A percentile compares a stretch with the other conserved stretches of the same genome.
These are phyloP conservation scores for Mionectes macconnelli DNA, from an alignment of 2,113 vertebrate genomes.

Conservation along the genomic window DNA sequence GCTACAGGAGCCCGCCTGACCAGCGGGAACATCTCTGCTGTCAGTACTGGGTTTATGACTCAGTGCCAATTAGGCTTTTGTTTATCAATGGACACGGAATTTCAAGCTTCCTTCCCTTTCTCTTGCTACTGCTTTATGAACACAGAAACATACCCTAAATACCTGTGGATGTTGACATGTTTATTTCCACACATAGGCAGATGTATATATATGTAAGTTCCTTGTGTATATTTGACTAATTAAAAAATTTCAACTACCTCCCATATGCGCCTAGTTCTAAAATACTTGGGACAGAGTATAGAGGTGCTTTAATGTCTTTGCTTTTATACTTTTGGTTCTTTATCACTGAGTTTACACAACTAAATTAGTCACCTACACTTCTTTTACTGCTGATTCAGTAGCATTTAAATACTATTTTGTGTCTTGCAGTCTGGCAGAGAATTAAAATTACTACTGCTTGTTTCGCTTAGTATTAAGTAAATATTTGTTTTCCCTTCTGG, in stretches of 20 bases:
- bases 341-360: background rate
- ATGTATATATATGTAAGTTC: background rate
- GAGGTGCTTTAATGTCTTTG: background rate
- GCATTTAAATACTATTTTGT: background rate
- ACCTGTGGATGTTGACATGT: fast-evolving
- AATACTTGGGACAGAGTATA: background rate
- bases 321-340: background rate
- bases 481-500: background rate
- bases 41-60: background rate
- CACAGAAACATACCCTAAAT: background rate
- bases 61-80: background rate
- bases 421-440: background rate
- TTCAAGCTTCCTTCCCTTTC: background rate
- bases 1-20: background rate
- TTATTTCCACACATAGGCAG: background rate
- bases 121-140: background rate
- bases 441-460: background rate
- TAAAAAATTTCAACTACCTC: background rate
- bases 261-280: background rate
- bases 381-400: background rate
- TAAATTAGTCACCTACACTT: background rate
- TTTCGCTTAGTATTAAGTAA: background rate
- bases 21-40: background rate
- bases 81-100: background rate
- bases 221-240: background rate